Percentiles rank a stretch among this genome's conserved stretches.
Conservation (phyloP, 2,888 invertebrate species). For the Tetranychus piercei region DNA sequence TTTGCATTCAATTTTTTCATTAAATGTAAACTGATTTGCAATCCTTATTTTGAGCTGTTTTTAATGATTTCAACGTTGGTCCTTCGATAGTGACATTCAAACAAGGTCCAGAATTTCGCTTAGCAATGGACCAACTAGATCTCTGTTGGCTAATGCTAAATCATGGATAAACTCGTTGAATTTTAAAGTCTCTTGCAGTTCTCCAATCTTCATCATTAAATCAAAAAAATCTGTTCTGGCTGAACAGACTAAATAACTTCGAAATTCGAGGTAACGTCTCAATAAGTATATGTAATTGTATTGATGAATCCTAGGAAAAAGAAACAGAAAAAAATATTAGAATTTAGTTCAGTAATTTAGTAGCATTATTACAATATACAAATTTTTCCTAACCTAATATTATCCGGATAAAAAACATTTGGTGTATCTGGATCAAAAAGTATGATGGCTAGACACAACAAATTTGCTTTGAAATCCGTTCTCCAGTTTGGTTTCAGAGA, state of each 20-base stretch:
- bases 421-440: neutral
- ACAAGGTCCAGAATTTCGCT: neutral
- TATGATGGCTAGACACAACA: neutral
- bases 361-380: neutral
- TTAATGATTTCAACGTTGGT: too few species aligned
- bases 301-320: constrained; percentile 23
- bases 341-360: neutral
- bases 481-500: neutral
- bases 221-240: constrained; percentile 45
- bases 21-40: too few species aligned
- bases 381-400: neutral
- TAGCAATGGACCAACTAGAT: neutral
- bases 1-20: too few species aligned
- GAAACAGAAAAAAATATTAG: neutral
- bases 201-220: constrained; percentile 73
- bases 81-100: neutral
- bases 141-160: neutral
- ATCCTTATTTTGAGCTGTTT: too few species aligned
- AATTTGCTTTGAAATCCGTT: neutral
- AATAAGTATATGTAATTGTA: constrained; percentile 25
- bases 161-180: neutral
- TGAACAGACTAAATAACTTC: constrained; percentile 21
- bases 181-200: constrained; percentile 42
- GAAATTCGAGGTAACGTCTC: constrained; percentile 24
- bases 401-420: neutral